Evolutionary conservation across 2,113 vertebrate genomes (phyloP).

Genomic region (Chionomys nivalis): DNA sequence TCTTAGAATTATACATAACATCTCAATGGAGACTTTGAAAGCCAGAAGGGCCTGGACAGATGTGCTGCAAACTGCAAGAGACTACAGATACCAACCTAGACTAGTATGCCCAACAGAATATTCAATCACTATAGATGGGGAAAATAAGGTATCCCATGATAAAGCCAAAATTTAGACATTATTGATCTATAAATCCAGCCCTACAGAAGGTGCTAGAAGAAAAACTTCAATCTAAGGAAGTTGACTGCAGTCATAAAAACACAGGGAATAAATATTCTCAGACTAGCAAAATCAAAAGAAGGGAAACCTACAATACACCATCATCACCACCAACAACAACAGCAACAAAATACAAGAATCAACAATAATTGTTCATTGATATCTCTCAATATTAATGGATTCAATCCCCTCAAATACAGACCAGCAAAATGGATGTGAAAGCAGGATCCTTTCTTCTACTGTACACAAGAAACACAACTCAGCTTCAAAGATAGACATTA

Average conservation of each 20-base stretch:
- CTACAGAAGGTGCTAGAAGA: not conserved
- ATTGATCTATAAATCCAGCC: not conserved
- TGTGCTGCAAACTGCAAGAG: not conserved
- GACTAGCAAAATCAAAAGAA: not conserved
- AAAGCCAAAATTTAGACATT: not conserved
- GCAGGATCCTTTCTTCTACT: not conserved
- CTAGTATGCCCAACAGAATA: not conserved
- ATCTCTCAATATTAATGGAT: not conserved
- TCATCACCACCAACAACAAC: not conserved
- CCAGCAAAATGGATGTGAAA: not conserved
- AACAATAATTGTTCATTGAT: not conserved
- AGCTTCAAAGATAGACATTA: not conserved
- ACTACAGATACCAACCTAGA: not conserved
- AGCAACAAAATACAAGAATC: not conserved
- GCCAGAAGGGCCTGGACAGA: not conserved
- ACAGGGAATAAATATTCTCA: not conserved
- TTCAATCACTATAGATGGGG: not conserved
- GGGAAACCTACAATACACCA: not conserved
- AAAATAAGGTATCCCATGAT: not conserved
- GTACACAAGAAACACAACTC: not conserved
- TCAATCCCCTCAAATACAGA: not conserved
- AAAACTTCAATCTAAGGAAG: not conserved
- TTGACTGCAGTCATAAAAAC: not conserved
- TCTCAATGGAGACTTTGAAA: not conserved
- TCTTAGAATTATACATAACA: not conserved